Conservation (phyloP, 2,113 vertebrate genomes). For the Pycnonotus jocosus region DNA sequence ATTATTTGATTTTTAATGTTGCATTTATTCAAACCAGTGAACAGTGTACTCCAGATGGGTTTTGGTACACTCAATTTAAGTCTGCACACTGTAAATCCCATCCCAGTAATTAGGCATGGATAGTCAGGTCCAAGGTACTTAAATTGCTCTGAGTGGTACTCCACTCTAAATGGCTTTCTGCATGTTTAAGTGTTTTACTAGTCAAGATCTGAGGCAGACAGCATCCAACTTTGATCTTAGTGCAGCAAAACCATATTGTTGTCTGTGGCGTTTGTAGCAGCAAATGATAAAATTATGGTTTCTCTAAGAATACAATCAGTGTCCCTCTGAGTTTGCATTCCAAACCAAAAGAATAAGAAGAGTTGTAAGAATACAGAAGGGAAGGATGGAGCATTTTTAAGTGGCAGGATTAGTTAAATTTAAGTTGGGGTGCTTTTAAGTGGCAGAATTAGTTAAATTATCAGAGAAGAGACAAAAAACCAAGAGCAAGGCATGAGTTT, state of each 20-base stretch:
- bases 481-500: not conserved
- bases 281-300: not conserved
- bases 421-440: not conserved
- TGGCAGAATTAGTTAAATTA: not conserved
- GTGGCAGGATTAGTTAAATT: no score
- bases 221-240: not conserved
- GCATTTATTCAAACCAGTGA: not conserved
- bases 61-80: not conserved
- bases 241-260: not conserved
- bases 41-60: not conserved
- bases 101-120: slow-evolving; percentile 10
- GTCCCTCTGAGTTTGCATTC: not conserved
- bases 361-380: not conserved
- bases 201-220: not conserved
- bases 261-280: not conserved
- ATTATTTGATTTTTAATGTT: slow-evolving; percentile 36
- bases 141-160: not conserved
- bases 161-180: not conserved
- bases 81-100: not conserved
- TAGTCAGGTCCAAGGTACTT: not conserved
- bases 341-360: not conserved
- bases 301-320: not conserved
- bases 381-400: not conserved
- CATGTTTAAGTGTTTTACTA: not conserved
- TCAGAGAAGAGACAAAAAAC: not conserved